Evolutionary conservation across 2,888 invertebrate species (phyloP).

Genomic region (Napeogenes inachia): DNA sequence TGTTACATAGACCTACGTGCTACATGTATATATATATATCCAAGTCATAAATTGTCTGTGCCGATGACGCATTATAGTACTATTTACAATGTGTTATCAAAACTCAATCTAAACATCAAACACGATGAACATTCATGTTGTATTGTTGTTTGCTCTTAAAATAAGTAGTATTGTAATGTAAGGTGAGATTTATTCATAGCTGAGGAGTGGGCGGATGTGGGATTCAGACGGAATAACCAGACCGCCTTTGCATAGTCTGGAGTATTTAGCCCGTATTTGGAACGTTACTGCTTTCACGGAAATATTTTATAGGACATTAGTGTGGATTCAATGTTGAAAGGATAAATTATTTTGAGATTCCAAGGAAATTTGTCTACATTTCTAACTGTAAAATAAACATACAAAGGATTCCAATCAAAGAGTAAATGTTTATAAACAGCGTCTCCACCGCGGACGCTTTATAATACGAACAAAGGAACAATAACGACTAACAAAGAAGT

Average conservation of each 20-base stretch:
- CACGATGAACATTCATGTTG: no score
- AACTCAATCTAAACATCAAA: no score
- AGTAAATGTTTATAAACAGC: constrained; percentile 64
- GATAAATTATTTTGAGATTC: constrained; percentile 34
- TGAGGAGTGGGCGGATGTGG: constrained; percentile 55
- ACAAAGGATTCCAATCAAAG: constrained; percentile 53
- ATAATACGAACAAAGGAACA: constrained; percentile 66
- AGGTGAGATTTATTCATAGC: constrained; percentile 64
- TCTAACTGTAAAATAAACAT: constrained; percentile 26
- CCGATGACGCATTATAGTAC: no score
- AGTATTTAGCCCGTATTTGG: constrained; percentile 51
- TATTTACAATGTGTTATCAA: no score
- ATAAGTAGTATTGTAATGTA: constrained; percentile 43
- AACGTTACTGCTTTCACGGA: constrained; percentile 47
- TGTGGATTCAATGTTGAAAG: constrained; percentile 30
- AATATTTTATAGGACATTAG: constrained; percentile 42
- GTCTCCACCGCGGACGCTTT: constrained; percentile 48
- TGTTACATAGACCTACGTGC: not conserved
- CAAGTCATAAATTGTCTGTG: no score
- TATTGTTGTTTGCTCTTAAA: constrained; percentile 6
- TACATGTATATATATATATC: no score
- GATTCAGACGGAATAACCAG: constrained; percentile 52
- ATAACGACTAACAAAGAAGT: constrained; percentile 65
- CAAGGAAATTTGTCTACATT: constrained; percentile 1
- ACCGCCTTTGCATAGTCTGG: constrained; percentile 51